Evolutionary conservation across 2,797 vertebrate genomes (phyloP).

Genomic region (Pteronotus mesoamericanus): DNA sequence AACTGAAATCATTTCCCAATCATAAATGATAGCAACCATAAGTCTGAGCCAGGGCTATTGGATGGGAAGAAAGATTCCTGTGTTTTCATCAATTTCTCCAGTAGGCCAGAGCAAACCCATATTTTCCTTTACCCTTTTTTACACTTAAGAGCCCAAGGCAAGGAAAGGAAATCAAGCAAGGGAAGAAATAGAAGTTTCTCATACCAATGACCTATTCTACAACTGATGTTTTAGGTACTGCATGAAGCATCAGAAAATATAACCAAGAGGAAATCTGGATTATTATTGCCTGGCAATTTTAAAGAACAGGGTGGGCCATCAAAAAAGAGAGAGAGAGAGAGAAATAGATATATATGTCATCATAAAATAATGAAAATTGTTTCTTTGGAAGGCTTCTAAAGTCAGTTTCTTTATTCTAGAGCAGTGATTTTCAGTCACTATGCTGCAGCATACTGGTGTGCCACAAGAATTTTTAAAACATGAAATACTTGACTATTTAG

Average conservation of each 20-base stretch:
- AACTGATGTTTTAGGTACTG: conserved; percentile 35
- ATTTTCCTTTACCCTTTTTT: not conserved
- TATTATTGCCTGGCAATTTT: conserved; percentile 53
- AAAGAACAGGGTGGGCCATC: conserved; percentile 38
- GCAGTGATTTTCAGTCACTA: not conserved
- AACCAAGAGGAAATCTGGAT: conserved; percentile 34
- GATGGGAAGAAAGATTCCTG: conserved; percentile 8
- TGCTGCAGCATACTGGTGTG: not conserved
- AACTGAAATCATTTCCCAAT: conserved; percentile 20
- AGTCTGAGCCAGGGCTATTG: not conserved
- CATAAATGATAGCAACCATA: not conserved
- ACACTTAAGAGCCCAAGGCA: conserved; percentile 29
- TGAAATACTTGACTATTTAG: not conserved
- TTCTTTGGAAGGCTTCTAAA: conserved; percentile 28
- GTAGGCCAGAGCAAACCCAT: not conserved
- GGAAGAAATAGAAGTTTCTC: conserved; percentile 30
- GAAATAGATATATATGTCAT: not conserved
- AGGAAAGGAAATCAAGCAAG: conserved; percentile 55
- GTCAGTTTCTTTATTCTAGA: conserved; percentile 13
- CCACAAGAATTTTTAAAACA: not conserved
- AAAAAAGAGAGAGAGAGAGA: not conserved
- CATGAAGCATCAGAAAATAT: conserved; percentile 34
- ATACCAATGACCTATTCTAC: conserved; percentile 18
- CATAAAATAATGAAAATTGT: conserved; percentile 50
- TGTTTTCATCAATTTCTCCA: conserved; percentile 22